A percentile compares a stretch with the other conserved stretches of the same genome.
phyloP scores from a whole-genome alignment of 2,797 vertebrate species.

The Leptoclinus maculatus region DNA sequence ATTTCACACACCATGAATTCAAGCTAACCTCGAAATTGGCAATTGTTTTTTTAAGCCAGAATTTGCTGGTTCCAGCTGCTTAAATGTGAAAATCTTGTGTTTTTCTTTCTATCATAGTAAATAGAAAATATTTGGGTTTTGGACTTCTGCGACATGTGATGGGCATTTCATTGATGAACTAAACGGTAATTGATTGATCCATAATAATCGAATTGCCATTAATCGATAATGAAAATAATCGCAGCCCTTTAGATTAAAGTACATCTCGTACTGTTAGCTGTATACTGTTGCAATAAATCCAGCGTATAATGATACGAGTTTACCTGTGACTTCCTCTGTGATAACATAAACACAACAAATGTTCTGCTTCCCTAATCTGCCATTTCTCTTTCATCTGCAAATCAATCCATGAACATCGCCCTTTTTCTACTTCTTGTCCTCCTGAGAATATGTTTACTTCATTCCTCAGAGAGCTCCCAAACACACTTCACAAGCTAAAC shows the following conservation, averaged over 20 bases:
- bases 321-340: not conserved
- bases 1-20: not conserved
- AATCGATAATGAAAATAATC: not conserved
- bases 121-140: not conserved
- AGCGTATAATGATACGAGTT: not conserved
- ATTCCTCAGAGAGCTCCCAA: not conserved
- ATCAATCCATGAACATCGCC: not conserved
- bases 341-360: conserved; percentile 13
- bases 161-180: not conserved
- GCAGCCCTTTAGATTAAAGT: not conserved
- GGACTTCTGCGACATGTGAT: not conserved
- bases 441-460: not conserved
- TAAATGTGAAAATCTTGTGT: not conserved
- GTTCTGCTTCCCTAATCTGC: not conserved
- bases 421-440: conserved; percentile 6
- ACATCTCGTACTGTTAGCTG: not conserved
- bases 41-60: not conserved
- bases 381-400: not conserved
- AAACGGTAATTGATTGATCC: not conserved
- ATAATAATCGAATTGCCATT: not conserved
- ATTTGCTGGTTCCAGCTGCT: not conserved
- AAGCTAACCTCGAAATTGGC: not conserved
- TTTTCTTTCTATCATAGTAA: not conserved
- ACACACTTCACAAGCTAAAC: not conserved
- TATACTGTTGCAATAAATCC: conserved; percentile 3